Evolutionary conservation across 2,797 vertebrate genomes (phyloP), one percentile per base, ranked within the genome.

Genomic region (Myripristis jacobus): DNA sequence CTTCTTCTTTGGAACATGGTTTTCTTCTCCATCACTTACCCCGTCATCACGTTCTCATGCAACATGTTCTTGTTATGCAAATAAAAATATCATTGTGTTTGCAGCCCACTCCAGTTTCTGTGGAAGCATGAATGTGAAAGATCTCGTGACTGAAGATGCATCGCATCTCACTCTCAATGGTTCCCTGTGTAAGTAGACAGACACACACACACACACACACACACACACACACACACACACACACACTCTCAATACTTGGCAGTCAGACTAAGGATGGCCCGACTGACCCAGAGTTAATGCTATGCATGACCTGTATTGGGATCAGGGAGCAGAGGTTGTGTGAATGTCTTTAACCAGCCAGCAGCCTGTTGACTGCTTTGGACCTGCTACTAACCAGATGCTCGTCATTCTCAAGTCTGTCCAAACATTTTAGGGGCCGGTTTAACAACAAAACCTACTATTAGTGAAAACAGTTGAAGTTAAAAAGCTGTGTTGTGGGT

Each of bases 101-200:
- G 72, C 95, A 98, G 97, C 94, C 91, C 95, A 94, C 85, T 94
- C 94, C 3, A 92, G 94, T 89, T 95, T 93, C 92, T 95, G 92
- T 89, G 94, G 95, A 81, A 95, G 94, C 84, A 89, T 94, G 93
- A 95, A 96, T 77, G 94, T 95, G 70, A 94, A 91, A 84, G 95
- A 93, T 52, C 89, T 94, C 88, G 92, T 92, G 80, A 94, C 92
- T 68, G 93, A 94, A 88, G 95, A 96, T n/a, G 76, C 87, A 1
- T 87, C 90, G 55, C 95, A 87, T 78, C 92, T 95, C 48, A 91
- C 81, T 64, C 89, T 94, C 68, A 95, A 93, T 66, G 95, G 96
- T 67, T 95, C 95, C 0, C 91, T 96, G 82, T 97, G 97, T 98
- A 93, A 99, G 97, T 94, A 81, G 3, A 47, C 46, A 7, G 53